These are phyloP conservation scores for Dione juno DNA, from an alignment of 2,888 invertebrate species.

Conservation along the genomic window DNA sequence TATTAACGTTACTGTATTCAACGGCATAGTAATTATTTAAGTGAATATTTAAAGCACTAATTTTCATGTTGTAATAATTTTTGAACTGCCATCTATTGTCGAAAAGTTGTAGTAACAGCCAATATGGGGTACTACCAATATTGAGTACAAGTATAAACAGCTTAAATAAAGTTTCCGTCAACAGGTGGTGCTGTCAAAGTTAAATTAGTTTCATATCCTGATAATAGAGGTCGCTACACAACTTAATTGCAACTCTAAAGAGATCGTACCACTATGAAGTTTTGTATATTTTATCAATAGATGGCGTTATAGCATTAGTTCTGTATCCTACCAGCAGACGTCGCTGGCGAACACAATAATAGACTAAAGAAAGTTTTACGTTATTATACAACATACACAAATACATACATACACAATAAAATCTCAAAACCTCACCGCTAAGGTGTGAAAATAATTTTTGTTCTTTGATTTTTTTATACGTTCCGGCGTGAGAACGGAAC, in stretches of 20 bases:
- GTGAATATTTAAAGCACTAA: no score
- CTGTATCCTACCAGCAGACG: conserved; percentile 55
- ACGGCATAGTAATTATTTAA: no score
- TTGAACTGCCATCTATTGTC: conserved; percentile 4
- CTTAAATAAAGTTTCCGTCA: not conserved
- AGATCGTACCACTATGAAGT: not conserved
- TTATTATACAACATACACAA: conserved; percentile 63
- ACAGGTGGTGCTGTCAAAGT: not conserved
- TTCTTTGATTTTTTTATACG: conserved; percentile 61
- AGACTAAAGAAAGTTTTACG: conserved; percentile 64
- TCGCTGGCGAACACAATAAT: conserved; percentile 50
- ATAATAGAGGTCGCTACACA: not conserved
- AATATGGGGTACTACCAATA: no score
- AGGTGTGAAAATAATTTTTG: conserved; percentile 82
- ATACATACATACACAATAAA: conserved; percentile 70
- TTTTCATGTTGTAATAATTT: not conserved
- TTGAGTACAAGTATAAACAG: not conserved
- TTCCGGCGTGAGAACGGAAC: conserved; percentile 72
- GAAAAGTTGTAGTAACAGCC: not conserved
- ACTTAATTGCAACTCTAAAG: not conserved
- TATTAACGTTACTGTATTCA: no score
- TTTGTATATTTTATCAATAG: conserved; percentile 17
- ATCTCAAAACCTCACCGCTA: conserved; percentile 72
- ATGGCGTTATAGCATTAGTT: conserved; percentile 40
- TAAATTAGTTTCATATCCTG: not conserved